Evolutionary conservation across 2,797 vertebrate species (phyloP).

Genomic region (Ciconia nigra): DNA sequence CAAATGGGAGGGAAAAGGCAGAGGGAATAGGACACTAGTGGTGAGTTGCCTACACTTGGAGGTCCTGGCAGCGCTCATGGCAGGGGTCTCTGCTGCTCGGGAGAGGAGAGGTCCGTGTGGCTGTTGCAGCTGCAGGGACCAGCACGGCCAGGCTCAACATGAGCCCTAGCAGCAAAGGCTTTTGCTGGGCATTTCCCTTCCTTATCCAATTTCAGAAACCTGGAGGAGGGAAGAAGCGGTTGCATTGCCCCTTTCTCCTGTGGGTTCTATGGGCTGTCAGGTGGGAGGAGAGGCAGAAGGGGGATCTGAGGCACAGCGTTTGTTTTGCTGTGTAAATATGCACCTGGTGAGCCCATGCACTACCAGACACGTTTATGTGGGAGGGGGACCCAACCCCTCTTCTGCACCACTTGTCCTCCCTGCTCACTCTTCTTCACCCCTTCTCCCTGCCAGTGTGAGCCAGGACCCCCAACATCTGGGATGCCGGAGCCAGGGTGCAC

Average conservation of each 20-base stretch:
- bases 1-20: neutral
- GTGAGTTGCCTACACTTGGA: neutral
- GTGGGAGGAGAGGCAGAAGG: neutral
- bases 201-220: neutral
- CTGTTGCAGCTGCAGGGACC: neutral
- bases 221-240: neutral
- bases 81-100: neutral
- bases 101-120: neutral
- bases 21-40: neutral
- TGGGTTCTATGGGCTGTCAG: neutral
- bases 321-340: neutral
- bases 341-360: neutral
- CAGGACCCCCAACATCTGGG: too few species aligned
- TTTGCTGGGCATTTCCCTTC: neutral
- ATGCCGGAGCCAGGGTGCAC: rapidly evolving
- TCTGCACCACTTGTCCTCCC: neutral
- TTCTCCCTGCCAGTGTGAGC: neutral
- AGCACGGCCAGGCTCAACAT: neutral
- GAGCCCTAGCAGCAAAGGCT: neutral
- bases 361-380: neutral
- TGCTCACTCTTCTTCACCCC: neutral
- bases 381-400: neutral
- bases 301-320: rapidly evolving
- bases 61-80: neutral
- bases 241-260: neutral